Evolutionary conservation across 2,113 vertebrate genomes (phyloP).

Genomic region (Artemisiospiza belli): DNA sequence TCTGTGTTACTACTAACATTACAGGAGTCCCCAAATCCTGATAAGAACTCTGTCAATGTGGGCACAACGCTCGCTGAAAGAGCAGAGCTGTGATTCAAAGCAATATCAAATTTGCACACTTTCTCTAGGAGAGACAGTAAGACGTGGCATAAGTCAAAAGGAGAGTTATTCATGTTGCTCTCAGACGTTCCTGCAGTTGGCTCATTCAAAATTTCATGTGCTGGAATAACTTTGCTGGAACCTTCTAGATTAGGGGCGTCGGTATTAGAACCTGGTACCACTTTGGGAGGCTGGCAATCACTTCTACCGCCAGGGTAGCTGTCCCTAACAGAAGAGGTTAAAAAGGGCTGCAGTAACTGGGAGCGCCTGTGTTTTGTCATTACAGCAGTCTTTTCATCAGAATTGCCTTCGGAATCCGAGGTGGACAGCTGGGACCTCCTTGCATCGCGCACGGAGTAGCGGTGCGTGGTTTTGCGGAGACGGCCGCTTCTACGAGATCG

Average conservation of each 20-base stretch:
- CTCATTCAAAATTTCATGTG: constrained; percentile 74
- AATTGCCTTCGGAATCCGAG: constrained; percentile 91
- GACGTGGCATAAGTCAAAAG: constrained; percentile 91
- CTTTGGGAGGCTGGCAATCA: constrained; percentile 16
- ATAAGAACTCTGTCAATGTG: constrained; percentile 90
- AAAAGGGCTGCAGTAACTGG: constrained; percentile 75
- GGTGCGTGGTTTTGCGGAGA: constrained; percentile 81
- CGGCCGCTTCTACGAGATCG: constrained; percentile 78
- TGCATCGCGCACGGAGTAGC: constrained; percentile 87
- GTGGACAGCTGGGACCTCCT: constrained; percentile 89
- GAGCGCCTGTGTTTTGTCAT: constrained; percentile 73
- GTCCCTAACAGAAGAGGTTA: constrained; percentile 66
- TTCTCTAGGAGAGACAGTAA: constrained; percentile 92
- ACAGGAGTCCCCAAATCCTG: constrained; percentile 86
- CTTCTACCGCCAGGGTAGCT: constrained; percentile 57
- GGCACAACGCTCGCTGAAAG: constrained; percentile 88
- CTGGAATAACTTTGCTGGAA: constrained; percentile 19
- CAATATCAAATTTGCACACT: constrained; percentile 91
- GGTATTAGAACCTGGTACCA: neutral
- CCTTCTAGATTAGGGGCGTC: neutral
- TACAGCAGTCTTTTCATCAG: constrained; percentile 79
- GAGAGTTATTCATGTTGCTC: constrained; percentile 85
- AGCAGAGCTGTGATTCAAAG: constrained; percentile 87
- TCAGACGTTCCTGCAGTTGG: constrained; percentile 78
- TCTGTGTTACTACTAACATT: constrained; percentile 59